A percentile compares a stretch with the other conserved stretches of the same genome.
These are phyloP conservation scores for Zaprionus lineosus DNA, from an alignment of 2,888 invertebrate species.

Conservation along the genomic window DNA sequence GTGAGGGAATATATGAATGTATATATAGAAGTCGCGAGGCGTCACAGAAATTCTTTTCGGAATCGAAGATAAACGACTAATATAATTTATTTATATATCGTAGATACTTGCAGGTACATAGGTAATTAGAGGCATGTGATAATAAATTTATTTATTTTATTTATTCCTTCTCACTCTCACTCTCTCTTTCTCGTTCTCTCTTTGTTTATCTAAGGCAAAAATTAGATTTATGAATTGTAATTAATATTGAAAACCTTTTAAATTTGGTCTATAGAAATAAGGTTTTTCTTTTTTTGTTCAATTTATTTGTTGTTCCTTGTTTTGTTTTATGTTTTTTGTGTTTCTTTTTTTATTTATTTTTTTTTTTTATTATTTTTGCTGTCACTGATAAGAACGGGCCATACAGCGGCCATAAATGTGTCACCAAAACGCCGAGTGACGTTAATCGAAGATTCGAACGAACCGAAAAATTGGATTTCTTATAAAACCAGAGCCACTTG, in stretches of 20 bases:
- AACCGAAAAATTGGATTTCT: constrained; percentile 14
- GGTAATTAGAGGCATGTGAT: constrained; percentile 71
- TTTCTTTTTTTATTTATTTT: constrained; percentile 8
- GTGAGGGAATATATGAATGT: neutral
- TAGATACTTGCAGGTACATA: too few relatives aligned
- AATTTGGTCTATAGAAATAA: too few relatives aligned
- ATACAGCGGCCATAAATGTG: constrained; percentile 58
- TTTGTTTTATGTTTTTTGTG: constrained; percentile 7
- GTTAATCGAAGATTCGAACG: constrained; percentile 35
- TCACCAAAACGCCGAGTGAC: constrained; percentile 57
- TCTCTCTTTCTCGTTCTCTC: neutral
- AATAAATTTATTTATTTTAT: too few relatives aligned
- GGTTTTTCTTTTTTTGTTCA: too few relatives aligned
- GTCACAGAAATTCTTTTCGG: too few relatives aligned
- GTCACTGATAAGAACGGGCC: constrained; percentile 53
- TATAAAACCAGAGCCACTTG: constrained; percentile 2
- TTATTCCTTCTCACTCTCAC: too few relatives aligned
- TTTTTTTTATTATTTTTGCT: constrained; percentile 6
- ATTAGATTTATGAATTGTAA: constrained; percentile 52
- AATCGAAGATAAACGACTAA: too few relatives aligned
- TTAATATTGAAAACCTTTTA: constrained; percentile 43
- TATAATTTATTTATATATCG: neutral
- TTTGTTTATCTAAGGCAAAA: constrained; percentile 36
- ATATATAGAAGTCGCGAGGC: too few relatives aligned
- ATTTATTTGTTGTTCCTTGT: constrained; percentile 16